phyloP scores from a whole-genome alignment of 2,797 vertebrate genomes.

The Pristis pectinata region DNA sequence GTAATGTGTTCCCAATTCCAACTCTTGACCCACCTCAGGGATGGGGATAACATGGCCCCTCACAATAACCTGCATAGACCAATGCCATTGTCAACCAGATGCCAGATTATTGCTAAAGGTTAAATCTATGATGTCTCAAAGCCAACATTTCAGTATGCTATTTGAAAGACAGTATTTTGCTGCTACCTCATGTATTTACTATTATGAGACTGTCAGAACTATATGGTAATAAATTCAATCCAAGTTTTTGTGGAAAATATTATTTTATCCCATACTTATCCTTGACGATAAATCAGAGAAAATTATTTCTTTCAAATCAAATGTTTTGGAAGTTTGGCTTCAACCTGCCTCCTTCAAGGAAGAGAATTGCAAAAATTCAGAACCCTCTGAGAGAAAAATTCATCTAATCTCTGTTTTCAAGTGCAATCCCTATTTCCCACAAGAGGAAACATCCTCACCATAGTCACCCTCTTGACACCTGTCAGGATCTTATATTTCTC shows the following conservation, averaged over 20 bases:
- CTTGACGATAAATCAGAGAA: background rate
- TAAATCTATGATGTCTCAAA: background rate
- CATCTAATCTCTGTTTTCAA: too few relatives aligned
- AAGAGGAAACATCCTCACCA: too few relatives aligned
- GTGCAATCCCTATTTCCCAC: too few relatives aligned
- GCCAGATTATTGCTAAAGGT: background rate
- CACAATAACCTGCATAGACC: background rate
- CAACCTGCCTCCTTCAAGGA: too few relatives aligned
- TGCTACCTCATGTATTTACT: background rate
- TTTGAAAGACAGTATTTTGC: background rate
- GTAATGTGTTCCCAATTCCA: background rate
- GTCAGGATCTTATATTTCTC: too few relatives aligned
- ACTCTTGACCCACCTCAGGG: background rate
- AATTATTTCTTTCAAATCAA: background rate
- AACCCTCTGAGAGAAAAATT: too few relatives aligned
- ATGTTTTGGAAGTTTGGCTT: background rate
- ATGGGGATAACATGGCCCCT: background rate
- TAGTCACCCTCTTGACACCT: too few relatives aligned
- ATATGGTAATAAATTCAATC: background rate
- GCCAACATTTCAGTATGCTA: background rate
- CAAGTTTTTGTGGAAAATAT: background rate
- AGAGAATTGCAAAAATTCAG: too few relatives aligned
- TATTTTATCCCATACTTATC: background rate
- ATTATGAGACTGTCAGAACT: background rate
- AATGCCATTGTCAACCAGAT: background rate